These are phyloP conservation scores for Rhamnusium bicolor DNA, from an alignment of 2,888 invertebrate species.

Conservation along the genomic window DNA sequence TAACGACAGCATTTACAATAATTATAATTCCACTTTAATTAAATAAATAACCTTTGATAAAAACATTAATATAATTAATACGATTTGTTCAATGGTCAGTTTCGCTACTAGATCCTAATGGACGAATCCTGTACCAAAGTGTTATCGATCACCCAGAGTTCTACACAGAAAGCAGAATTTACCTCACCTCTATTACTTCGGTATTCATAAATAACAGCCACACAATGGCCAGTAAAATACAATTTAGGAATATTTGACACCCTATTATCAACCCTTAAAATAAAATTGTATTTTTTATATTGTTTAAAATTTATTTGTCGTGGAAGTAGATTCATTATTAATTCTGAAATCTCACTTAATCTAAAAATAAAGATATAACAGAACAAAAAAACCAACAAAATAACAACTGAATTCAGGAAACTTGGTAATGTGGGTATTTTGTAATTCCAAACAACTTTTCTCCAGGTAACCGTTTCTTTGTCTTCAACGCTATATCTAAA, in stretches of 20 bases:
- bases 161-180: constrained; percentile 18
- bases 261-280: neutral
- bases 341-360: no score
- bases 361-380: no score
- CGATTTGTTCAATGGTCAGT: neutral
- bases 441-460: no score
- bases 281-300: neutral
- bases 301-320: neutral
- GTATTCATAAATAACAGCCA: constrained; percentile 19
- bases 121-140: constrained; percentile 18
- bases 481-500: no score
- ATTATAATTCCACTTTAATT: constrained; percentile 12
- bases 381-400: no score
- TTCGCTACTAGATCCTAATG: constrained; percentile 12
- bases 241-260: constrained; percentile 12
- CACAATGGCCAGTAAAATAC: constrained; percentile 20
- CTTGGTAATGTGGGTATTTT: no score
- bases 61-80: constrained; percentile 5
- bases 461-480: no score
- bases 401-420: neutral
- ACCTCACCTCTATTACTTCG: constrained; percentile 18
- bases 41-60: neutral
- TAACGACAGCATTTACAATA: neutral
- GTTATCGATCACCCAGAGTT: constrained; percentile 22
- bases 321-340: no score